These are phyloP conservation scores for Leptopilina clavipes DNA, from an alignment of 1,140 invertebrate genomes.

Conservation along the genomic window DNA sequence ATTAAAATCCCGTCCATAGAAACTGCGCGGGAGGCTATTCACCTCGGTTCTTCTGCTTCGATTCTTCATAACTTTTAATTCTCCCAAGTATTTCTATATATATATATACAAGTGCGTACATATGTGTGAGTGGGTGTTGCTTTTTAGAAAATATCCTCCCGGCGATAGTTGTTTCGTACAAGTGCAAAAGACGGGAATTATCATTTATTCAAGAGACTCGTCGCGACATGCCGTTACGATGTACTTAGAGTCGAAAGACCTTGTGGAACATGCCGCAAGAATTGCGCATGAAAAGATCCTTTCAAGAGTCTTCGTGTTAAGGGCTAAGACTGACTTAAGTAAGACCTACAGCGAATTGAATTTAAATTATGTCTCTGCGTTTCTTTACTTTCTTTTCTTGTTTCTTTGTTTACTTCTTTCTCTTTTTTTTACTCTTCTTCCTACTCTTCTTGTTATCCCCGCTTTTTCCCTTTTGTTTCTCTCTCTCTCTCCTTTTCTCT, in stretches of 20 bases:
- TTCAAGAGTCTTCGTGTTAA: background rate
- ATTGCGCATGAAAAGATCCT: slow-evolving; percentile 14
- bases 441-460: too few relatives aligned
- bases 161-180: slow-evolving; percentile 17
- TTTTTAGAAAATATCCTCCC: background rate
- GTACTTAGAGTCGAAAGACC: slow-evolving; percentile 26
- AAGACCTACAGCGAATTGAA: slow-evolving; percentile 13
- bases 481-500: background rate
- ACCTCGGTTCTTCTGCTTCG: background rate
- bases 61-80: background rate
- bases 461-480: too few relatives aligned
- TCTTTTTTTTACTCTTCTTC: background rate
- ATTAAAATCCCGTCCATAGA: background rate
- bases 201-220: slow-evolving; percentile 31
- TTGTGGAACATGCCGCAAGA: slow-evolving; percentile 33
- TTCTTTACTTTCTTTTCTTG: background rate
- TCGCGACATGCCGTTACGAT: slow-evolving; percentile 32
- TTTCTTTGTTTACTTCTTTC: background rate
- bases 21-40: slow-evolving; percentile 1
- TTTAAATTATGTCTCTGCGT: background rate
- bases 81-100: background rate
- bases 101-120: background rate
- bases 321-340: slow-evolving; percentile 14
- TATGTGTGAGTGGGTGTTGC: slow-evolving; percentile 22
- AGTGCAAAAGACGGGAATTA: slow-evolving; percentile 33